Base-by-base conservation (phyloP, 2,888 invertebrate species). In the Abrostola tripartita region DNA sequence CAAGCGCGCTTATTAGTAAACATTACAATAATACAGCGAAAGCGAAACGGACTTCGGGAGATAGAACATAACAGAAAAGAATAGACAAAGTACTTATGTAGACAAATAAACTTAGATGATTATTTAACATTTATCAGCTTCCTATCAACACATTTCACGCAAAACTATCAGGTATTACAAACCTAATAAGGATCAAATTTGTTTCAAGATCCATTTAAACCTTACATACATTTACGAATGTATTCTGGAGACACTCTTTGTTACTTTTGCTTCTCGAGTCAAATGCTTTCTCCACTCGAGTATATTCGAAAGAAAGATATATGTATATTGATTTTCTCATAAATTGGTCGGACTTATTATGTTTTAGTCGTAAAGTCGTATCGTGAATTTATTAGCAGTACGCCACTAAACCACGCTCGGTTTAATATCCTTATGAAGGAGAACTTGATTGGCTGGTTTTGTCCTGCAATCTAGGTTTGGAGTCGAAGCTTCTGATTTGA, bases 301-400 rank as follows among this genome's bases (percentile, higher is more conserved):
- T 51, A 47, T n/a, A 64, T 52, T 69, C 53, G 52, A 74, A 64
- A 60, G 69, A 61, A 50, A 42, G 6, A 36, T 12, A 37, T 44
- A 55, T 44, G 37, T 57, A 41, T 56, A 65, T 74, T n/a, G 67
- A 77, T 70, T 68, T 64, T 57, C 50, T 53, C 55, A 68, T 69
- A 75, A 64, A 76, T 73, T 53, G 35, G 14, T 12, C 37, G 35
- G 24, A 50, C 69, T 77, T 55, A 69, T 77, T 77, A 67, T 54
- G 24, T 50, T 52, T 52, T 49, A 42, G 54, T 51, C 61, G 35
- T 64, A 61, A 66, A 71, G 51, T 59, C 36, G 35, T 60, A 62
- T 62, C 50, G 7, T 42, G 49, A 50, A 52, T 65, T 65, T 76
- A 68, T 65, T 52, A 67, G 14, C 40, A 41, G 0, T 55, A 37